Base-by-base conservation (phyloP, 2,113 vertebrate species). In the Platichthys stellatus region DNA sequence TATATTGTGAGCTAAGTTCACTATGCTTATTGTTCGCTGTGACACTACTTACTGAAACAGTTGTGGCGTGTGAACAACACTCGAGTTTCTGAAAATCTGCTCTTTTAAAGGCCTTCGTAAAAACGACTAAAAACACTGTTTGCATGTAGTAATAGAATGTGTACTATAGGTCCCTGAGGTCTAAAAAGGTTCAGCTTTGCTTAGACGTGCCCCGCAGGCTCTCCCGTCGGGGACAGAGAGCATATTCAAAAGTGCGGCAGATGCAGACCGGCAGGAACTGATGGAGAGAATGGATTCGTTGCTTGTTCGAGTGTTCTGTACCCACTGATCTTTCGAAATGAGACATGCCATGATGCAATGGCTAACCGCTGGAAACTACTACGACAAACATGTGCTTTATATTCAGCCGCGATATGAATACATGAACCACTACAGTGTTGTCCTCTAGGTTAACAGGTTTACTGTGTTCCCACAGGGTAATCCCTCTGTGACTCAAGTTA, bases 381-480 rank as follows among this genome's bases (percentile, higher is more conserved):
- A 31, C 28, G 5, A 35, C 58, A 62, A 66, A 80, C 17, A 23
- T 10, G 64, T 23, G 62, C 56, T 80, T 73, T 26, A 72, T 83
- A 87, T 84, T 78, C 81, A 86, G 69, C 1, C 43, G 40, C 20
- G 61, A 5, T 49, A 72, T 71, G 77, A 71, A 79, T 54, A 80
- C 67, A 75, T 84, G 83, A 86, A 79, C 74, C 72, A 72, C 72
- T 24, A 31, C 20, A 62, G 66, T 54, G 59, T 40, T 78, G 72
- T 73, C 62, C 74, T 60, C n/a, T 18, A 40, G 84, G 86, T 90
- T 38, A 83, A 72, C 74, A 83, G 79, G 88, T 86, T 86, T 80
- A 63, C 62, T 28, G 74, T 86, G 86, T 90, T 87, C 85, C 70
- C 81, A 75, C 49, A 49, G 60, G 31, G 74, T 89, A 81, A 90